phyloP scores from a whole-genome alignment of 2,888 invertebrate genomes.

The Mantis religiosa region DNA sequence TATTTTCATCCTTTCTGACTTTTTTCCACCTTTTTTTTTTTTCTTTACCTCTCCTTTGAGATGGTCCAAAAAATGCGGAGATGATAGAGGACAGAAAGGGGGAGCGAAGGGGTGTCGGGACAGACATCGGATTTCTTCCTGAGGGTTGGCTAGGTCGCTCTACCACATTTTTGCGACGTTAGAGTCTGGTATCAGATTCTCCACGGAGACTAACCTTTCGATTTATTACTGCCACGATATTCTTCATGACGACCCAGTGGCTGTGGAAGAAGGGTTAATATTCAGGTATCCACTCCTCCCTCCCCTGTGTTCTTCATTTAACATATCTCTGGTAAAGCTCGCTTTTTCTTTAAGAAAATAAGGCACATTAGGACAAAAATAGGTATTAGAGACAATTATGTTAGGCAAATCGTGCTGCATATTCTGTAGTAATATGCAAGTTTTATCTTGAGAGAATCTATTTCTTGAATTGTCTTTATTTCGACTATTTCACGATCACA shows the following conservation, averaged over 20 bases:
- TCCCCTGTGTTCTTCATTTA: too few species aligned
- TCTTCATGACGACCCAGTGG: not conserved
- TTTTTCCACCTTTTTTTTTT: not conserved
- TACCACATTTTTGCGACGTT: not conserved
- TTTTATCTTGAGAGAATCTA: too few species aligned
- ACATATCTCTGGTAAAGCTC: too few species aligned
- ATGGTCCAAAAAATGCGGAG: constrained; percentile 4
- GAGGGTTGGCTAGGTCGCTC: not conserved
- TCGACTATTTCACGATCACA: too few species aligned
- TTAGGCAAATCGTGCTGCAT: too few species aligned
- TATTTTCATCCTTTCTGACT: not conserved
- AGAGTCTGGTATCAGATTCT: not conserved
- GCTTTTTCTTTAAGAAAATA: too few species aligned
- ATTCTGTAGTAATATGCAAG: too few species aligned
- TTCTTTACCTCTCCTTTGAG: not conserved
- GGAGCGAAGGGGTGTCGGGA: not conserved
- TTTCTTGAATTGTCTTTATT: too few species aligned
- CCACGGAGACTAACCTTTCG: not conserved
- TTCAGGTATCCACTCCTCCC: too few species aligned
- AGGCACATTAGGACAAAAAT: too few species aligned
- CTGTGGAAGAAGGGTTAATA: too few species aligned
- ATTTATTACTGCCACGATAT: not conserved
- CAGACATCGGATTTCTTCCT: not conserved
- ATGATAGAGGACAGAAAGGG: not conserved
- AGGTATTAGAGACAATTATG: too few species aligned